Evolutionary conservation across 2,797 vertebrate species (phyloP).

Genomic region (Sebastes umbrosus): DNA sequence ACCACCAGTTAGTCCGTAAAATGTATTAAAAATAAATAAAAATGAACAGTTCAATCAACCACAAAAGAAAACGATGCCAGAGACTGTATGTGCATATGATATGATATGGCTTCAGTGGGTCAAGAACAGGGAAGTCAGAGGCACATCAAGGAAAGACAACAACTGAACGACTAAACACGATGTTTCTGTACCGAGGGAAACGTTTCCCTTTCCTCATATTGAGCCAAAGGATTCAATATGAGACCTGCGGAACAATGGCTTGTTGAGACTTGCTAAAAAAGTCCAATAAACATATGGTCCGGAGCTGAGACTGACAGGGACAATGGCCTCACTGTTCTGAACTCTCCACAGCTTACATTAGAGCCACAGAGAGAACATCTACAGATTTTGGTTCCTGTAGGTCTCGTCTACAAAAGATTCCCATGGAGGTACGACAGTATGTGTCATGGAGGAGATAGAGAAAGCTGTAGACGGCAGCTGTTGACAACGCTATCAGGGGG

Average conservation of each 20-base stretch:
- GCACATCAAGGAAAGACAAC: not conserved
- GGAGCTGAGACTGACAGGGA: conserved; percentile 10
- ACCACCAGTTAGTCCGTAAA: not conserved
- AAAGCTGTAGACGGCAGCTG: conserved; percentile 43
- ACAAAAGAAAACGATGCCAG: not conserved
- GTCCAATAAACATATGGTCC: conserved; percentile 38
- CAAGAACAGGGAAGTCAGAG: not conserved
- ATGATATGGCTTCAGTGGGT: not conserved
- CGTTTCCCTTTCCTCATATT: conserved; percentile 36
- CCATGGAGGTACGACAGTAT: not conserved
- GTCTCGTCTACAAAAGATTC: not conserved
- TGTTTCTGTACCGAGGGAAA: conserved; percentile 16
- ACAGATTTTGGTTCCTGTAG: not conserved
- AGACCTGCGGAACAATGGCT: conserved; percentile 42
- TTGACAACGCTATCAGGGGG: conserved; percentile 15
- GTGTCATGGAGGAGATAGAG: conserved; percentile 11
- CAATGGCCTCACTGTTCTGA: conserved; percentile 38
- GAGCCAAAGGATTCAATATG: conserved; percentile 15
- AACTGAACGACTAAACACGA: not conserved
- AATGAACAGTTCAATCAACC: not conserved
- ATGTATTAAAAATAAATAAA: not conserved
- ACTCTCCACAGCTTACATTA: not conserved
- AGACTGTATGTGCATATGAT: not conserved
- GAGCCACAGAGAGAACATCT: not conserved
- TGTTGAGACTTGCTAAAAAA: conserved; percentile 26